phyloP scores from a whole-genome alignment of 2,888 invertebrate genomes.

The Atethmia centrago region DNA sequence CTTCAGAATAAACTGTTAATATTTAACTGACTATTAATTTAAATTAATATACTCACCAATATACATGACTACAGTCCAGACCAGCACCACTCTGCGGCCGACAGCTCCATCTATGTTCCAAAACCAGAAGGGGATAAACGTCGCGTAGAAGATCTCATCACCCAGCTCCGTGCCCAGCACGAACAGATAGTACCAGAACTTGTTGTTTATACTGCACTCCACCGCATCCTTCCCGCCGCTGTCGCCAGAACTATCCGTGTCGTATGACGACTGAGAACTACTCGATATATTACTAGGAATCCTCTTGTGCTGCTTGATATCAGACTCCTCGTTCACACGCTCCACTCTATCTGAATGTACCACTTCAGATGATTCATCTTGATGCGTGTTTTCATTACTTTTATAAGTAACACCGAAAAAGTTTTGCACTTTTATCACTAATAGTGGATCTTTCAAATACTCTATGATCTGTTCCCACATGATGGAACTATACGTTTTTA shows the following conservation, averaged over 20 bases:
- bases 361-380: slow-evolving; percentile 76
- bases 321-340: slow-evolving; percentile 72
- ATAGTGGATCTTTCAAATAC: slow-evolving; percentile 93
- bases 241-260: slow-evolving; percentile 83
- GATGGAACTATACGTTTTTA: slow-evolving; percentile 44
- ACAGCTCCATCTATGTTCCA: slow-evolving; percentile 98
- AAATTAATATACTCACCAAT: slow-evolving; percentile 90
- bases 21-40: neutral
- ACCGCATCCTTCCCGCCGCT: slow-evolving; percentile 79
- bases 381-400: slow-evolving; percentile 70
- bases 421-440: slow-evolving; percentile 95
- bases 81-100: slow-evolving; percentile 94
- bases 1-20: neutral
- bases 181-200: slow-evolving; percentile 96
- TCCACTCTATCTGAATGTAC: slow-evolving; percentile 78
- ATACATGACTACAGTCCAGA: slow-evolving; percentile 96
- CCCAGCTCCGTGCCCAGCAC: slow-evolving; percentile 96
- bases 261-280: slow-evolving; percentile 83
- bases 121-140: slow-evolving; percentile 98
- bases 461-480: slow-evolving; percentile 91
- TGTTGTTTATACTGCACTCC: slow-evolving; percentile 91
- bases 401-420: slow-evolving; percentile 93
- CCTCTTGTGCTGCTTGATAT: slow-evolving; percentile 81
- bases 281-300: slow-evolving; percentile 84
- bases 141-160: slow-evolving; percentile 97